These are phyloP conservation scores for Leptinotarsa texana DNA, from an alignment of 1,140 invertebrate genomes.

Conservation along the genomic window DNA sequence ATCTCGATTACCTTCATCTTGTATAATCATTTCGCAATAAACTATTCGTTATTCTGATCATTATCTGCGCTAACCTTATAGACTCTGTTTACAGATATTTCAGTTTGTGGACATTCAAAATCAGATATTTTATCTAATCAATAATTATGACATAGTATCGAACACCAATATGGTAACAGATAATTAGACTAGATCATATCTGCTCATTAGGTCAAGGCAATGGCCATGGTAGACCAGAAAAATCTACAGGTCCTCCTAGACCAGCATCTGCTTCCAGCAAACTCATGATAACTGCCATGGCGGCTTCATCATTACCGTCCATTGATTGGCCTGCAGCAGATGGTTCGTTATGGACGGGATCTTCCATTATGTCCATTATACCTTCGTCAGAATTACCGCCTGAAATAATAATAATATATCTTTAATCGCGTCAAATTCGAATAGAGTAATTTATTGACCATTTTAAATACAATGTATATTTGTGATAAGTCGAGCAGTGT, in stretches of 20 bases:
- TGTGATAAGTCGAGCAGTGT: too few species aligned
- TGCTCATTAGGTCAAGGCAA: constrained; percentile 63
- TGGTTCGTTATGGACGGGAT: constrained; percentile 55
- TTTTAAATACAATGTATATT: too few species aligned
- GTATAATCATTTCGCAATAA: too few species aligned
- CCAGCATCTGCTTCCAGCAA: constrained; percentile 78
- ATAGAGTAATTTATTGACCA: too few species aligned
- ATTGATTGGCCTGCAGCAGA: constrained; percentile 56
- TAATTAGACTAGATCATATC: neutral
- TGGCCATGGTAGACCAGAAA: constrained; percentile 85
- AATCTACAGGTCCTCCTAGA: constrained; percentile 73
- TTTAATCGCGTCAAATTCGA: too few species aligned
- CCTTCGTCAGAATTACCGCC: constrained; percentile 59
- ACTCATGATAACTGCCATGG: constrained; percentile 93
- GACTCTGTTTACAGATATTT: too few species aligned
- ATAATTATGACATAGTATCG: neutral
- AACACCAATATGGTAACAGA: constrained; percentile 4
- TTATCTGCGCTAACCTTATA: too few species aligned
- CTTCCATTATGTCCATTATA: constrained; percentile 66
- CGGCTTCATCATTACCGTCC: constrained; percentile 85
- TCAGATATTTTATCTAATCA: too few species aligned
- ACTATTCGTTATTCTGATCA: too few species aligned
- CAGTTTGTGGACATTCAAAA: too few species aligned
- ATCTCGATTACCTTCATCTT: too few species aligned
- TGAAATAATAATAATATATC: constrained; percentile 31